Evolutionary conservation across 2,113 vertebrate species (phyloP), one percentile per base, ranked within the genome.

Genomic region (Charadrius vociferus): DNA sequence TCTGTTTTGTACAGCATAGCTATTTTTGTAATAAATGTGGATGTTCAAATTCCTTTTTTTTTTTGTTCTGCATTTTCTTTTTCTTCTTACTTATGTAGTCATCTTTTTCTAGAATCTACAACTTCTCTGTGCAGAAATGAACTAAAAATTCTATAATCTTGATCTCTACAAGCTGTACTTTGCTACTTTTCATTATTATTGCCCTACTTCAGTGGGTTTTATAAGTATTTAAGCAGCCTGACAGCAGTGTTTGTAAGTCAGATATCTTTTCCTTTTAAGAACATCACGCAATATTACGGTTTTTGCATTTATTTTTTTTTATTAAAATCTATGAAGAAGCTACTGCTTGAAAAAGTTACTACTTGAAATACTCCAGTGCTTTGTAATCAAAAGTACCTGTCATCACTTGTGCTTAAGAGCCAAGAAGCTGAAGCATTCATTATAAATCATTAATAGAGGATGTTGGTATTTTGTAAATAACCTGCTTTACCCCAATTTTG

Each of bases 381-480:
- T 45, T 59, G 24, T 22, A 88, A 62, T 73, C 50, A 78, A 34
- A 88, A 81, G 34, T 78, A 45, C 20, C 36, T 62, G 23, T 13
- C 12, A 55, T 34, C 29, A 34, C 66, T 82, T 34, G 10, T 45
- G 32, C 47, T 68, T 82, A 47, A 90, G 32, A 86, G 26, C 5
- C n/a, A 67, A 70, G 49, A 67, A 14, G 1, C 17, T 62, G 30
- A 95, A 75, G 63, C 4, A 24, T 39, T 62, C 27, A 34, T 59
- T 12, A 0, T 4, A 75, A 53, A 9, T 53, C 8, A 0, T 70
- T 63, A 53, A 41, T 10, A 23, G 24, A 67, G 2, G 9, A 13
- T 82, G 16, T 41, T 88, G 20, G 16, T 58, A 37, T 80, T 94
- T 75, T 80, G 29, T 29, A 88, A 61, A 88, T 63, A 85, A 30